Percentiles rank a stretch among this genome's conserved stretches.
These are phyloP conservation scores for Drosophila anomelani DNA, from an alignment of 2,888 invertebrate species.

Conservation along the genomic window DNA sequence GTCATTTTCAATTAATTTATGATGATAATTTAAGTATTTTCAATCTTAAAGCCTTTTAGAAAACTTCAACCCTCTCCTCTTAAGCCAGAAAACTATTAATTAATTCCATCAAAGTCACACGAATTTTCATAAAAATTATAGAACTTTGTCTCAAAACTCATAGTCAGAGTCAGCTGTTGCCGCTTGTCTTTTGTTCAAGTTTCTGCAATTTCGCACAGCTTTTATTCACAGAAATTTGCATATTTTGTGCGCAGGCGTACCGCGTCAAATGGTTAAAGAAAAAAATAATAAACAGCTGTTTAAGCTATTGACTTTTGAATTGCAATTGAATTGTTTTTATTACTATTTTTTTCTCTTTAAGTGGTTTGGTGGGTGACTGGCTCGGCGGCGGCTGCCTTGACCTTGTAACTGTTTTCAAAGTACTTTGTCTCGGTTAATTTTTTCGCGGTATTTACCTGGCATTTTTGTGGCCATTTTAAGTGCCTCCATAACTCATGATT, in stretches of 20 bases:
- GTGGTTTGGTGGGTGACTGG: constrained; percentile 37
- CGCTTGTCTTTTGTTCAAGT: constrained; percentile 21
- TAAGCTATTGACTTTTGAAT: constrained; percentile 29
- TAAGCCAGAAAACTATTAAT: background rate
- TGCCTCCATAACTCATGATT: constrained; percentile 31
- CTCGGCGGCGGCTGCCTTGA: constrained; percentile 57
- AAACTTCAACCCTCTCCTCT: background rate
- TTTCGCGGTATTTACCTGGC: constrained; percentile 38
- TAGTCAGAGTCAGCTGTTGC: constrained; percentile 33
- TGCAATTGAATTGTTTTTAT: constrained; percentile 31
- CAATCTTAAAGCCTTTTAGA: background rate
- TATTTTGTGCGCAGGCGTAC: constrained; percentile 42
- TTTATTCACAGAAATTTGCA: constrained; percentile 33
- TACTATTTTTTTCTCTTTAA: constrained; percentile 20
- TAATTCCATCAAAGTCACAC: constrained; percentile 6
- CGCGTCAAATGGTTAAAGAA: constrained; percentile 13
- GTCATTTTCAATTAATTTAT: background rate
- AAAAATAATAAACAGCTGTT: constrained; percentile 39
- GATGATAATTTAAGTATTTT: no score
- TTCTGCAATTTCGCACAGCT: constrained; percentile 34
- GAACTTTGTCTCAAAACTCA: constrained; percentile 16
- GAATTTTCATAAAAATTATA: constrained; percentile 17
- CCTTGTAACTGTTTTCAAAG: constrained; percentile 74
- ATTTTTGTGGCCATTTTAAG: constrained; percentile 31
- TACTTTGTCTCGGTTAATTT: constrained; percentile 50